phyloP scores from a whole-genome alignment of 2,888 invertebrate genomes.

The Chrysolina oricalcia region DNA sequence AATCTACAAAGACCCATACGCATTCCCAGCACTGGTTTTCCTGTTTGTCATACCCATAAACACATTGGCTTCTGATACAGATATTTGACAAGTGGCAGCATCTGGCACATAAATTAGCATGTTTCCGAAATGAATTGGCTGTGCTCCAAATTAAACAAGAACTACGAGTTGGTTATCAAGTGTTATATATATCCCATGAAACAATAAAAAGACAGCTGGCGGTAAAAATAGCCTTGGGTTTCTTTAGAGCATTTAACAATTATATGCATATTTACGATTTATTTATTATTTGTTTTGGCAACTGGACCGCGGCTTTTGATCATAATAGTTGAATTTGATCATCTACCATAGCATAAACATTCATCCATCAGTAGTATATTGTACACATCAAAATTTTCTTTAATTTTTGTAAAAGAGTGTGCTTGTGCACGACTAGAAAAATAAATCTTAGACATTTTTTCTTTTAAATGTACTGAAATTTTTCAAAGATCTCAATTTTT shows the following conservation, averaged over 20 bases:
- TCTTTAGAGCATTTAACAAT: neutral
- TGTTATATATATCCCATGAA: conserved; percentile 1
- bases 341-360: no score
- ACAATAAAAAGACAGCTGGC: conserved; percentile 9
- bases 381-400: no score
- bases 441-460: no score
- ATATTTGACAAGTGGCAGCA: conserved; percentile 20
- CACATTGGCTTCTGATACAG: conserved; percentile 13
- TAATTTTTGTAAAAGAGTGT: no score
- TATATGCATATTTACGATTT: neutral
- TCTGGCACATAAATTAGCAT: conserved; percentile 10
- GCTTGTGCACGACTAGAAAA: no score
- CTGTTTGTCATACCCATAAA: conserved; percentile 20
- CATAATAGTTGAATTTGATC: no score
- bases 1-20: neutral
- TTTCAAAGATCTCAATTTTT: no score
- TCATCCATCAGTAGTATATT: no score
- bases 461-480: no score
- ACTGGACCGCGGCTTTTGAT: no score
- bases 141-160: conserved; percentile 16
- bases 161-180: neutral
- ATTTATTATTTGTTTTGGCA: neutral
- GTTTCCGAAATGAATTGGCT: conserved; percentile 24
- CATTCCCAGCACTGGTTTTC: neutral
- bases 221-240: neutral